Percentiles rank a stretch among this genome's conserved stretches.
Conservation (phyloP, 2,888 invertebrate genomes). For the Spisula solida region DNA sequence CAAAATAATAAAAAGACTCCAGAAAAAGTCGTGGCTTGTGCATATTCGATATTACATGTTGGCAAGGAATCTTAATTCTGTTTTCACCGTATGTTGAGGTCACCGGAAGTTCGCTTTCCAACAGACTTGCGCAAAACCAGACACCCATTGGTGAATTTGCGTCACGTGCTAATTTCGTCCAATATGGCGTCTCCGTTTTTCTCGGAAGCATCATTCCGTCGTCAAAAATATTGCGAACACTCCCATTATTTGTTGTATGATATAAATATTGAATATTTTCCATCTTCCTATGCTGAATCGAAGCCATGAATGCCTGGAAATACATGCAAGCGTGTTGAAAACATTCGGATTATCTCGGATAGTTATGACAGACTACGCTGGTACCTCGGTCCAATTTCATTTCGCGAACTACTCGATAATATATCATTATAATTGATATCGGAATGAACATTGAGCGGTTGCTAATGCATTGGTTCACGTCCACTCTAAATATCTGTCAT, state of each 20-base stretch:
- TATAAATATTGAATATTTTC: slow-evolving; percentile 60
- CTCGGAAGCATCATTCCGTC: slow-evolving; percentile 56
- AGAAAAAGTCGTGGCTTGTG: slow-evolving; percentile 58
- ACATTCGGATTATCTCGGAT: not conserved
- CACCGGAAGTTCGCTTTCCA: slow-evolving; percentile 57
- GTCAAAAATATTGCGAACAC: slow-evolving; percentile 57
- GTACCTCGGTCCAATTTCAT: no score
- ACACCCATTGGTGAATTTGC: slow-evolving; percentile 64
- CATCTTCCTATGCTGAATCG: slow-evolving; percentile 54
- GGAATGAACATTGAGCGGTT: no score
- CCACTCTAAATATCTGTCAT: no score
- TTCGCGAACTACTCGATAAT: no score
- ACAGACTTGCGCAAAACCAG: slow-evolving; percentile 66
- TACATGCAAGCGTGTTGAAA: not conserved
- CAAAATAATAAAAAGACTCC: slow-evolving; percentile 67
- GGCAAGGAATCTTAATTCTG: slow-evolving; percentile 64
- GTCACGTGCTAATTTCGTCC: slow-evolving; percentile 63
- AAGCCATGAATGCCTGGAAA: slow-evolving; percentile 63
- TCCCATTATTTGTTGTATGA: slow-evolving; percentile 59
- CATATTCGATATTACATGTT: slow-evolving; percentile 60
- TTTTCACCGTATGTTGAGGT: slow-evolving; percentile 64
- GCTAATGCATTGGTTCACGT: no score
- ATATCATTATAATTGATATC: no score
- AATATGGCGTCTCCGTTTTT: slow-evolving; percentile 65
- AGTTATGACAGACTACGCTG: no score